Conservation (phyloP, 2,888 invertebrate species). For the Acanthosepion pharaonis region DNA sequence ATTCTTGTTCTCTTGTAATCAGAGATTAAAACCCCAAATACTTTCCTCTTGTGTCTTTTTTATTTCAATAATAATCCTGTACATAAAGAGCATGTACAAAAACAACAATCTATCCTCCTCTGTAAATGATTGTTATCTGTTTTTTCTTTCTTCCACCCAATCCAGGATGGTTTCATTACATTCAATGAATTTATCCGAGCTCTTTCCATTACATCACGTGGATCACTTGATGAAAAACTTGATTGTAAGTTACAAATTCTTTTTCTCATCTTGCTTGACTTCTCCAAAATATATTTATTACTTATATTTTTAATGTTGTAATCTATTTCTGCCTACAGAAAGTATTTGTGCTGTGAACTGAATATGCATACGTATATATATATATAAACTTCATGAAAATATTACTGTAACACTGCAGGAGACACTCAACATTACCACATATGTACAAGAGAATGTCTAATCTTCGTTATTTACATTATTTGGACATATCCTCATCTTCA, state of each 20-base stretch:
- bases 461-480: no score
- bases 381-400: constrained; percentile 35
- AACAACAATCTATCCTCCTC: no score
- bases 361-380: not conserved
- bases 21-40: no score
- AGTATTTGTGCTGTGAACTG: not conserved
- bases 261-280: not conserved
- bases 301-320: no score
- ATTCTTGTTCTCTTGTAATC: not conserved
- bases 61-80: no score
- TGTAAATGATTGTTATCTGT: not conserved
- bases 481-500: no score
- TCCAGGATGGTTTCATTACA: constrained; percentile 97
- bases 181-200: constrained; percentile 99
- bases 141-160: constrained; percentile 48
- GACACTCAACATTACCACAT: no score
- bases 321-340: no score
- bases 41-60: no score
- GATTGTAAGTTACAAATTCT: constrained; percentile 82
- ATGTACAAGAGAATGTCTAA: no score
- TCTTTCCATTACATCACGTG: constrained; percentile 97
- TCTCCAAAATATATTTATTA: no score
- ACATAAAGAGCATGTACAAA: no score
- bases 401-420: not conserved
- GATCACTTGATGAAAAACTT: constrained; percentile 97